Evolutionary conservation across 2,113 vertebrate genomes (phyloP).

Genomic region (Neodon shergylaensis): DNA sequence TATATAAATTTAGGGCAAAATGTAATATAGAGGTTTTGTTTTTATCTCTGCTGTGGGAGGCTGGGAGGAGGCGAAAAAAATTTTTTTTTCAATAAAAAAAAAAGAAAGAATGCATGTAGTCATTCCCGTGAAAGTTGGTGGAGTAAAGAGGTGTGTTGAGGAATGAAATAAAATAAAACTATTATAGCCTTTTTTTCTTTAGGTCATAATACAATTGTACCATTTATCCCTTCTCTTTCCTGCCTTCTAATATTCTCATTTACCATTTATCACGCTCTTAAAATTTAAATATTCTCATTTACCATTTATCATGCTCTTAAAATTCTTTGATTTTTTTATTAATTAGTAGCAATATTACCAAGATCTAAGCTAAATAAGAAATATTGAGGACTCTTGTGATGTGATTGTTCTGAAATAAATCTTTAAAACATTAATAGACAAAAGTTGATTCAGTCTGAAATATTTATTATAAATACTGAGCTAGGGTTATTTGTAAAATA

Average conservation of each 20-base stretch:
- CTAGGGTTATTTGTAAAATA: neutral
- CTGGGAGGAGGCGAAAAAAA: too few relatives aligned
- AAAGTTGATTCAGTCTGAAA: neutral
- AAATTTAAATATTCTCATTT: neutral
- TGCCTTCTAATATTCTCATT: neutral
- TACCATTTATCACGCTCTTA: neutral
- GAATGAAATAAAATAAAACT: neutral
- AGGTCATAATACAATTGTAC: neutral
- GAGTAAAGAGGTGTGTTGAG: neutral
- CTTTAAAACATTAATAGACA: neutral
- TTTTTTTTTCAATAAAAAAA: too few relatives aligned
- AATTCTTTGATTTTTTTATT: neutral
- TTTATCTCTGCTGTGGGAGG: neutral
- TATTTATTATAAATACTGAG: neutral
- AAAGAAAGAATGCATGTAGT: neutral
- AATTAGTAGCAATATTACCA: neutral
- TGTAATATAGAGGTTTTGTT: neutral
- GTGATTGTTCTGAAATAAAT: neutral
- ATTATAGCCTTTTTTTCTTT: neutral
- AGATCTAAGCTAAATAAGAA: neutral
- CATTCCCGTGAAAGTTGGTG: neutral
- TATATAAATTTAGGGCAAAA: neutral
- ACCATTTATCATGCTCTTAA: neutral
- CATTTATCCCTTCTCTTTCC: neutral
- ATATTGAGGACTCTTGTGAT: neutral